Conservation (phyloP, 2,113 vertebrate genomes). For the Apus apus region DNA sequence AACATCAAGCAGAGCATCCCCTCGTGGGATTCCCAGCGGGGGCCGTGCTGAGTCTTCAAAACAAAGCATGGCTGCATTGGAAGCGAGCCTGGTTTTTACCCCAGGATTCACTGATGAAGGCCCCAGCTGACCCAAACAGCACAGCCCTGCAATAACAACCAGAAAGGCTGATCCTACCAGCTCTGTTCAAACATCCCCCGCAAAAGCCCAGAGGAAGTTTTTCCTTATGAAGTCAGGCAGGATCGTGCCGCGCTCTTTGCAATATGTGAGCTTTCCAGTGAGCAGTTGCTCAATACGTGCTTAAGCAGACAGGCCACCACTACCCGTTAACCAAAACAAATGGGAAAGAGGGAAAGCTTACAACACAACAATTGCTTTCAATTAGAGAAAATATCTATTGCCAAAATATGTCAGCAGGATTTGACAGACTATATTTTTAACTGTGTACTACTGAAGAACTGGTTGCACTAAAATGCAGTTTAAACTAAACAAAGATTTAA, state of each 20-base stretch:
- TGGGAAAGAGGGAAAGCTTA: constrained; percentile 16
- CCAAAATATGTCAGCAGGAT: constrained; percentile 36
- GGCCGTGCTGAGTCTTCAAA: background rate
- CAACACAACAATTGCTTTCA: constrained; percentile 52
- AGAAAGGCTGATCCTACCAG: background rate
- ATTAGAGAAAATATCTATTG: constrained; percentile 51
- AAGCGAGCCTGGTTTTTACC: background rate
- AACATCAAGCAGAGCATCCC: background rate
- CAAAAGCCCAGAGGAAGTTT: background rate
- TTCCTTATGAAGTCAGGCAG: constrained; percentile 3
- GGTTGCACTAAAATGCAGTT: background rate
- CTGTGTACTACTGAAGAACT: constrained; percentile 1
- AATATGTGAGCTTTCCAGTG: background rate
- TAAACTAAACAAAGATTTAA: constrained; percentile 26
- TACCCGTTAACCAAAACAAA: constrained; percentile 32
- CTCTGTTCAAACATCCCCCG: background rate
- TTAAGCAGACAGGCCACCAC: constrained; percentile 9
- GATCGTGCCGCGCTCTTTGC: background rate
- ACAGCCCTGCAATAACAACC: background rate
- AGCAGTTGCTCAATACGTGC: constrained; percentile 39
- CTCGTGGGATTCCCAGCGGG: background rate
- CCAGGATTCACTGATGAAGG: background rate
- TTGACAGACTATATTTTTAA: constrained; percentile 44
- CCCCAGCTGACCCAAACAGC: background rate
- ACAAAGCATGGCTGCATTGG: background rate